Evolutionary conservation across 2,797 vertebrate species (phyloP), one percentile per base, ranked within the genome.

Genomic region (Muscicapa comitata): DNA sequence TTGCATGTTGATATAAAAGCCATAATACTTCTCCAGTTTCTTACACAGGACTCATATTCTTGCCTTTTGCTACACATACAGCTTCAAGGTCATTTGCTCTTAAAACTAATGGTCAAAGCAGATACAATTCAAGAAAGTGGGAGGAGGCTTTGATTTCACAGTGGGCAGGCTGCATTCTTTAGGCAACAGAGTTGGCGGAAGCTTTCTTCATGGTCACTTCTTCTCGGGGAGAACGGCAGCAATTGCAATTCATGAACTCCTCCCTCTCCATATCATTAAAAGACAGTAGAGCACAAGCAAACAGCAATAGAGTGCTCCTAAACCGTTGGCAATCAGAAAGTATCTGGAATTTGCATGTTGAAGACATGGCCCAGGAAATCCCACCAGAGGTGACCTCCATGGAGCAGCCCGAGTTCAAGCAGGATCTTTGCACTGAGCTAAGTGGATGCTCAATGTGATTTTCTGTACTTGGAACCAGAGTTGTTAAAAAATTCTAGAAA

Each of bases 91-190:
- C 95, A 91, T 73, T 86, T 90, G 62, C 78, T 86, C 58, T 68
- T 63, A 62, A 91, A 93, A 83, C 50, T 88, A 80, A 93, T 53
- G 29, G 58, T 55, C 23, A 55, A 96, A 91, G 80, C 86, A 93
- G 95, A 95, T 89, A 63, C 59, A 43, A 83, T 88, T 89, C 61
- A 91, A 92, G 87, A 90, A 94, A 96, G 94, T 96, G 76, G 96
- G 95, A 95, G 89, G 89, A 94, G 66, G 92, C 94, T 96, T 96
- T 92, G 79, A 53, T 97, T 97, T 97, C 94, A 96, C 87, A 78
- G 96, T 96, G 89, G 96, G 87, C 94, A 95, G 95, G 50, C 87
- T 81, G 94, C 73, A 96, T 93, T 91, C 73, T 84, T 92, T 66
- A 80, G 47, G 62, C 2, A 3, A 13, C 58, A 78, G 61, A 89